Evolutionary conservation across 1,140 invertebrate species (phyloP).

Genomic region (Chymomyza costata): DNA sequence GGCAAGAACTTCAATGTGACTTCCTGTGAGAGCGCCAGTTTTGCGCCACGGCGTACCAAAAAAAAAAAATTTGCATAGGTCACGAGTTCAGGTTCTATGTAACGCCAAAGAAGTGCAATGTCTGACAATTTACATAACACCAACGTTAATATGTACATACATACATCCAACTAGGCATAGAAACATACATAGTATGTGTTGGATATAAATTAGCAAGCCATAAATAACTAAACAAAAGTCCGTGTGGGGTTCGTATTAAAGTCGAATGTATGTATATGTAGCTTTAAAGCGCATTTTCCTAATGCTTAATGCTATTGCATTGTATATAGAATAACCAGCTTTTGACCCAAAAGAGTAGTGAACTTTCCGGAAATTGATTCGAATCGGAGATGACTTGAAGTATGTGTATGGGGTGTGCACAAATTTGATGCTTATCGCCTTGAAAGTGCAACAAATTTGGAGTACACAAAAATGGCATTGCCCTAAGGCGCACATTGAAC

Average conservation of each 20-base stretch:
- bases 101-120: slow-evolving; percentile 50
- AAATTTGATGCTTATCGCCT: slow-evolving; percentile 65
- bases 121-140: too few species aligned
- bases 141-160: slow-evolving; percentile 33
- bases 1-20: slow-evolving; percentile 61
- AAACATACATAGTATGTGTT: slow-evolving; percentile 15
- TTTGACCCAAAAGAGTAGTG: slow-evolving; percentile 68
- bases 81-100: slow-evolving; percentile 65
- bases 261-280: slow-evolving; percentile 29
- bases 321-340: background rate
- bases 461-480: background rate
- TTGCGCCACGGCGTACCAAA: slow-evolving; percentile 19
- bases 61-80: slow-evolving; percentile 69
- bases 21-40: slow-evolving; percentile 61
- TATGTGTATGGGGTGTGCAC: slow-evolving; percentile 32
- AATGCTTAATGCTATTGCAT: background rate
- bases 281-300: slow-evolving; percentile 20
- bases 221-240: slow-evolving; percentile 50
- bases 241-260: slow-evolving; percentile 16
- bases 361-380: slow-evolving; percentile 66
- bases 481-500: too few species aligned
- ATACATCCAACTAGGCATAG: background rate
- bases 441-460: slow-evolving; percentile 62
- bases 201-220: slow-evolving; percentile 54
- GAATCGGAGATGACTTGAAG: slow-evolving; percentile 68